Evolutionary conservation across 1,140 invertebrate genomes (phyloP), one percentile per base, ranked within the genome.

Genomic region (Trichonephila clavipes): DNA sequence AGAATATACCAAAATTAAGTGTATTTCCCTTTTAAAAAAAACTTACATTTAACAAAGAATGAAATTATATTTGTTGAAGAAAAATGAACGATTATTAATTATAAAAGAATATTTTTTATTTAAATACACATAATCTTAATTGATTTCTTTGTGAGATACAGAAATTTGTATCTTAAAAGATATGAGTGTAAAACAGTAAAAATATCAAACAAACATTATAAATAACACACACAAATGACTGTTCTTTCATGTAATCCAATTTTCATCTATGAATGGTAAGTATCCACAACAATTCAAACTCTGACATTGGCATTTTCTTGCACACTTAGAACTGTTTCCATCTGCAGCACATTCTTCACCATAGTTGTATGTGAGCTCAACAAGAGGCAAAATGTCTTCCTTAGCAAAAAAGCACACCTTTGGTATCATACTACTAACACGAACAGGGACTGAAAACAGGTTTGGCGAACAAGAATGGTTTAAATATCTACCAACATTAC

Each of bases 391-490:
- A 34, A 94, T 94, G 61, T 94, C 81, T 14, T 64, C 16, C 40
- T 64, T 88, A 19, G 94, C 88, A 94, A 94, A 94, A 12, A 94
- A 94, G n/a, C 92, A 90, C 21, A 94, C 66, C 72, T 64, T 90
- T 21, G 94, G 92, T 40, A 94, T 28, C 88, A 94, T 90, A 72
- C 72, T 92, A 62, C 91, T 64, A 19, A 87, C 69, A 16, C 94
- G 64, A 66, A 94, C 40, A 51, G 94, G 91, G 24, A 99, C 98
- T 0, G 98, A 98, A 94, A 98, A 96, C 81, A 99, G 96, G 96
- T 99, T 99, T 5, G 99, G 98, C 66, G 97, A 97, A 96, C 99
- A 99, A 86, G 98, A 97, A 96, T 99, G 99, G 96, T 99, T 99
- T 94, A 99, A 98, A 96, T 99, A 99, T 12, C 99, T 97, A 87